Evolutionary conservation across 1,140 invertebrate species (phyloP).

Genomic region (Parasteatoda tepidariorum): DNA sequence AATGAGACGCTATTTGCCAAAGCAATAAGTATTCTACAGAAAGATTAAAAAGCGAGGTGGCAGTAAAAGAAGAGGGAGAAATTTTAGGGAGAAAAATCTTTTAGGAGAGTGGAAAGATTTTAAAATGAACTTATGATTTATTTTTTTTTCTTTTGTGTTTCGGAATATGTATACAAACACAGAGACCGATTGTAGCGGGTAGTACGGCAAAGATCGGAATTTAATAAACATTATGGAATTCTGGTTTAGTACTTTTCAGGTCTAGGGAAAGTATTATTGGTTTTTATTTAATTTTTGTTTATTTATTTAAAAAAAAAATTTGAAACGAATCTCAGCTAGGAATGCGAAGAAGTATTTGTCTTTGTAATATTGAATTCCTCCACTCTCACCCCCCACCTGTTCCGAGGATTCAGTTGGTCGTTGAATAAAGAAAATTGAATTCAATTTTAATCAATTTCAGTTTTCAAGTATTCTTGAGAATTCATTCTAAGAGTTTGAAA

Average conservation of each 20-base stretch:
- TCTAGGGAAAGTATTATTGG: background rate
- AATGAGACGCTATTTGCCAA: slow-evolving; percentile 32
- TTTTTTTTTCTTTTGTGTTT: background rate
- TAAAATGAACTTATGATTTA: slow-evolving; percentile 42
- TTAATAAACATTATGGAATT: background rate
- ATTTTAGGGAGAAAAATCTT: slow-evolving; percentile 25
- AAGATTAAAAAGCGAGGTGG: slow-evolving; percentile 7
- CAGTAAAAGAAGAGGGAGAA: slow-evolving; percentile 24
- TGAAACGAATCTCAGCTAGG: too few relatives aligned
- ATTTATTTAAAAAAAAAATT: too few relatives aligned
- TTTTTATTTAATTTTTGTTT: background rate
- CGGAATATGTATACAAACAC: background rate
- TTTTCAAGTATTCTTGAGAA: too few relatives aligned
- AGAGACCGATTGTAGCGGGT: too few relatives aligned
- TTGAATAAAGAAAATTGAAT: background rate
- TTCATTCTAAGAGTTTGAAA: too few relatives aligned
- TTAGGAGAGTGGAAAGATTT: slow-evolving; percentile 29
- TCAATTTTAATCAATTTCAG: background rate
- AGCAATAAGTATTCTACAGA: slow-evolving; percentile 2
- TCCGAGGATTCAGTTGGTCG: too few relatives aligned
- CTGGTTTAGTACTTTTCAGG: background rate
- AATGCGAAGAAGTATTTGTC: too few relatives aligned
- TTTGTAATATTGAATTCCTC: too few relatives aligned
- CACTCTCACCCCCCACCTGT: too few relatives aligned
- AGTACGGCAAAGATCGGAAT: too few relatives aligned